phyloP scores from a whole-genome alignment of 2,797 vertebrate species.

The Parauchenoglanis ngamensis region DNA sequence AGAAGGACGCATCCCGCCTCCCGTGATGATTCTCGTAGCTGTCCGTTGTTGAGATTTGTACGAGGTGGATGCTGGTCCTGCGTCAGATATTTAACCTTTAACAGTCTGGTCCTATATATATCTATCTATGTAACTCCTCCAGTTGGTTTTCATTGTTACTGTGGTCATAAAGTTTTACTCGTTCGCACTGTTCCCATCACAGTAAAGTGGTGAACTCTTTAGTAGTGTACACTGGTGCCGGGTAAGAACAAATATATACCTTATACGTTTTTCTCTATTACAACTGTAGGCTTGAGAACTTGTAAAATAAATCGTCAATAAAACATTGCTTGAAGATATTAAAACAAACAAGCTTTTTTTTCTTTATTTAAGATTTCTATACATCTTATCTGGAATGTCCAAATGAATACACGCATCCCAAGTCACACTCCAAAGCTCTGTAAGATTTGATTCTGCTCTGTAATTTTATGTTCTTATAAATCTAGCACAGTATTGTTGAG shows the following conservation, averaged over 20 bases:
- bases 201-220: constrained; percentile 63
- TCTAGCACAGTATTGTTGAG: background rate
- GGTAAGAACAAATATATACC: constrained; percentile 34
- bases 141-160: constrained; percentile 69
- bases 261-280: constrained; percentile 56
- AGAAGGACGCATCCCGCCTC: constrained; percentile 61
- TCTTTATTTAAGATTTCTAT: background rate
- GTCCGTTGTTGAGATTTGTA: constrained; percentile 72
- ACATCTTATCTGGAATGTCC: background rate
- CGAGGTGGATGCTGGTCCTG: constrained; percentile 59
- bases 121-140: constrained; percentile 55
- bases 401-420: background rate
- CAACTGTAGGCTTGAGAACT: constrained; percentile 76
- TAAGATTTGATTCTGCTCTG: too few species aligned
- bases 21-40: constrained; percentile 66
- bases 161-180: constrained; percentile 60
- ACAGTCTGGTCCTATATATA: constrained; percentile 54
- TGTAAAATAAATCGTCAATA: constrained; percentile 74
- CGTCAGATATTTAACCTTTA: constrained; percentile 56
- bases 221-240: constrained; percentile 62
- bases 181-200: constrained; percentile 55
- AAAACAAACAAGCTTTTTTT: constrained; percentile 42
- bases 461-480: background rate
- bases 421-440: background rate
- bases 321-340: constrained; percentile 75